These are phyloP conservation scores for Epinephelus awoara DNA, from an alignment of 2,797 vertebrate genomes.

Conservation along the genomic window DNA sequence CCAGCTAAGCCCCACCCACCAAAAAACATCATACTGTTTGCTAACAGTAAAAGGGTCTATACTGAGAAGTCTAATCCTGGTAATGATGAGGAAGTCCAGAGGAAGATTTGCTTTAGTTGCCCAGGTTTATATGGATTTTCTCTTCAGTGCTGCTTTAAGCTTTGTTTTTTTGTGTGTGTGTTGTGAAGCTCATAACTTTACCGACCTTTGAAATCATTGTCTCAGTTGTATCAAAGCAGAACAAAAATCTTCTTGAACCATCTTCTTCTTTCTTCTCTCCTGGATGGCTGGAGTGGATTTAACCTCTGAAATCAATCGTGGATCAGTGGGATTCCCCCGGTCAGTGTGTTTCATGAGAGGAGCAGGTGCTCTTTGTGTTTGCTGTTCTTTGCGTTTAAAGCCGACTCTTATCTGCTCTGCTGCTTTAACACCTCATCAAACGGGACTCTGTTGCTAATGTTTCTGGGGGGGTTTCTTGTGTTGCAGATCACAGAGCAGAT, in stretches of 20 bases:
- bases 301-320: conserved; percentile 21
- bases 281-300: conserved; percentile 17
- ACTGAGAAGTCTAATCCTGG: too few relatives aligned
- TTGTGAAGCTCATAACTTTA: neutral
- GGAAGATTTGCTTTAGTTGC: neutral
- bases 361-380: conserved; percentile 39
- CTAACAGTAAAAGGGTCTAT: too few relatives aligned
- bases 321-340: conserved; percentile 17
- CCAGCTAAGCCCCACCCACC: too few relatives aligned
- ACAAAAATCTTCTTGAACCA: conserved; percentile 4
- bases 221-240: conserved; percentile 32
- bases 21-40: too few relatives aligned
- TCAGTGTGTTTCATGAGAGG: conserved; percentile 9
- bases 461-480: neutral
- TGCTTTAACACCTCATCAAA: conserved; percentile 44
- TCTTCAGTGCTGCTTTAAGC: neutral
- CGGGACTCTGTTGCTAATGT: neutral
- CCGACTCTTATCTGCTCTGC: conserved; percentile 7
- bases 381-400: neutral
- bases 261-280: conserved; percentile 1
- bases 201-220: conserved; percentile 8
- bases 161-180: neutral
- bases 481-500: neutral
- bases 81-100: too few relatives aligned
- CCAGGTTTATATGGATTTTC: neutral